Base-by-base conservation (phyloP, 2,888 invertebrate genomes). In the Agrochola lychnidis region DNA sequence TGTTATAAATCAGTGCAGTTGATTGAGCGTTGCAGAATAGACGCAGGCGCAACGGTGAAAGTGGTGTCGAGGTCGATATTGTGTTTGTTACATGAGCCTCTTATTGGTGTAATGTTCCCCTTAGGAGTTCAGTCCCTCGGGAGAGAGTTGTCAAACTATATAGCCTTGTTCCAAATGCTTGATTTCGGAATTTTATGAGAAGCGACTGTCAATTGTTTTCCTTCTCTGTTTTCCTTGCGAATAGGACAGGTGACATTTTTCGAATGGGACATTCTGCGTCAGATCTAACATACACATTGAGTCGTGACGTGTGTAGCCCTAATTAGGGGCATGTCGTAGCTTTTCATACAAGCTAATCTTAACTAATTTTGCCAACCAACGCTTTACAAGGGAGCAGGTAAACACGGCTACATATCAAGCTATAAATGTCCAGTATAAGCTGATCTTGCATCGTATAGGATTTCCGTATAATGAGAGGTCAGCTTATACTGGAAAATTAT, bases 11-110 rank as follows among this genome's bases (percentile, higher is more conserved):
- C 66, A 78, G 66, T 22, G 25, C 62, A 76, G 16, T 77, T 80
- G 73, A 86, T 86, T 83, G 81, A 78, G 70, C 76, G 78, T 83
- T 85, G 86, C 84, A 70, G 74, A 74, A 80, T 66, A 36, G 69
- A 64, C 69, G 53, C 73, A 68, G 78, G 75, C 83, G 86, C 83
- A 87, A 67, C 77, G 78, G 86, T 81, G 87, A 87, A 87, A 87
- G 87, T 83, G 62, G 36, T 56, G 73, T 5, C 86, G 87, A 88
- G 87, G 87, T 78, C 86, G 86, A 9, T 74, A 48, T 30, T 68
- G 71, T 69, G 40, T 70, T 25, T 22, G 64, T 83, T 82, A 81
- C 61, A 76, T 75, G 73, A 71, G 71, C 30, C 36, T 61, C 12
- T 19, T 14, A 30, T 48, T 53, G 40, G 57, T 62, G 45, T 53